phyloP scores from a whole-genome alignment of 2,797 vertebrate species.

The Phyllotis vaccarum region DNA sequence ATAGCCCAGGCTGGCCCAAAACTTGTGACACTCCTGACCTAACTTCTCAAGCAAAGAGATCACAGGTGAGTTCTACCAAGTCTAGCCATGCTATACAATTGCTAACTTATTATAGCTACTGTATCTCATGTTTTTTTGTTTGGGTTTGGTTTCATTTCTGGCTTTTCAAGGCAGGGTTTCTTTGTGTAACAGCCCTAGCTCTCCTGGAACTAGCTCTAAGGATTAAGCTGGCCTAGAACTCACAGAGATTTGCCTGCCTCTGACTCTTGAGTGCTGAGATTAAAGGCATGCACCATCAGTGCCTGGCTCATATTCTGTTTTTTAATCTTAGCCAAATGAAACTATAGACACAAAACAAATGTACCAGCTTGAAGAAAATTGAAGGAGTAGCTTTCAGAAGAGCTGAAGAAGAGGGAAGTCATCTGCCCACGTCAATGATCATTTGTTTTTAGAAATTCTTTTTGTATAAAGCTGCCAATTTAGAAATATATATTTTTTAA shows the following conservation, averaged over 20 bases:
- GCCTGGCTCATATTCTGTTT: not conserved
- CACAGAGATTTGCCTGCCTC: too few relatives aligned
- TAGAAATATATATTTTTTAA: not conserved
- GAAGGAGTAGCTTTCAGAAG: not conserved
- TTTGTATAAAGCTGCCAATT: not conserved
- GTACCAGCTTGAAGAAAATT: not conserved
- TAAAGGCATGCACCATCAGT: not conserved
- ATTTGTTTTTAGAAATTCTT: not conserved
- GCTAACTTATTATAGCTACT: not conserved
- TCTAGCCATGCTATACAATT: not conserved
- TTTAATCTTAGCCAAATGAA: constrained; percentile 19
- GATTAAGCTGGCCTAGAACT: too few relatives aligned
- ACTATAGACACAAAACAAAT: not conserved
- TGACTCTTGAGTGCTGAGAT: not conserved
- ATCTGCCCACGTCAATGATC: not conserved
- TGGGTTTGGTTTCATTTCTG: too few relatives aligned
- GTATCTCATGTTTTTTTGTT: not conserved
- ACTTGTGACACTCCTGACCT: not conserved
- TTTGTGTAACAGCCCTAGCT: too few relatives aligned
- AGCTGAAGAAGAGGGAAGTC: not conserved
- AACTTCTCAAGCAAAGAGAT: not conserved
- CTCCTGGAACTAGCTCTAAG: too few relatives aligned
- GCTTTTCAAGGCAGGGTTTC: too few relatives aligned
- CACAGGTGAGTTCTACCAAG: not conserved
- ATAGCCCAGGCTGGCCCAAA: too few relatives aligned